phyloP scores from a whole-genome alignment of 1,140 invertebrate genomes.

The Pemphigus obesinymphae region DNA sequence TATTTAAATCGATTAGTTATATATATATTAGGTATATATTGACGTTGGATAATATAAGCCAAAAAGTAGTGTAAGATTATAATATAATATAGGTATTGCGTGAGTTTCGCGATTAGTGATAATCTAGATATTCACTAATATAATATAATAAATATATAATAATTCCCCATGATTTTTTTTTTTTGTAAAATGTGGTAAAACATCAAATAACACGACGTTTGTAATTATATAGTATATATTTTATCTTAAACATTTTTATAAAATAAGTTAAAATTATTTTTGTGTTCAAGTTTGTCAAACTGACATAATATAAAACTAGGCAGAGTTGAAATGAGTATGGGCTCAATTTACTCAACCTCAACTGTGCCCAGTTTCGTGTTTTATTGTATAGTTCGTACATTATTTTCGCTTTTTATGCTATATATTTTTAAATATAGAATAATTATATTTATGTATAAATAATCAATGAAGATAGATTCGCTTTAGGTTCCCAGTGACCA shows the following conservation, averaged over 20 bases:
- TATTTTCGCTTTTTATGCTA: no score
- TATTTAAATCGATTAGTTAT: not conserved
- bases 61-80: not conserved
- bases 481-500: no score
- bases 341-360: constrained; percentile 21
- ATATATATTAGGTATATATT: not conserved
- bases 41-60: constrained; percentile 6
- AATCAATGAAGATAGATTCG: no score
- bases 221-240: not conserved
- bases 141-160: constrained; percentile 4
- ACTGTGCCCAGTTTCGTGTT: constrained; percentile 21
- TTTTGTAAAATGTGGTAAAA: not conserved
- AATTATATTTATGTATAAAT: no score
- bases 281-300: constrained; percentile 13
- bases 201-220: not conserved
- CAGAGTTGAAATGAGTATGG: constrained; percentile 37
- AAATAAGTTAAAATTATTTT: not conserved
- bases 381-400: no score
- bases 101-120: constrained; percentile 2
- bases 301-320: not conserved
- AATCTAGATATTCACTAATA: not conserved
- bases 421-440: no score
- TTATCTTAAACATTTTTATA: not conserved
- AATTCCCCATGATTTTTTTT: constrained; percentile 3
- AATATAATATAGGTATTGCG: not conserved